A percentile compares a stretch with the other conserved stretches of the same genome.
Evolutionary conservation across 2,888 invertebrate species (phyloP).

Genomic region (Sarcophaga caerulescens): DNA sequence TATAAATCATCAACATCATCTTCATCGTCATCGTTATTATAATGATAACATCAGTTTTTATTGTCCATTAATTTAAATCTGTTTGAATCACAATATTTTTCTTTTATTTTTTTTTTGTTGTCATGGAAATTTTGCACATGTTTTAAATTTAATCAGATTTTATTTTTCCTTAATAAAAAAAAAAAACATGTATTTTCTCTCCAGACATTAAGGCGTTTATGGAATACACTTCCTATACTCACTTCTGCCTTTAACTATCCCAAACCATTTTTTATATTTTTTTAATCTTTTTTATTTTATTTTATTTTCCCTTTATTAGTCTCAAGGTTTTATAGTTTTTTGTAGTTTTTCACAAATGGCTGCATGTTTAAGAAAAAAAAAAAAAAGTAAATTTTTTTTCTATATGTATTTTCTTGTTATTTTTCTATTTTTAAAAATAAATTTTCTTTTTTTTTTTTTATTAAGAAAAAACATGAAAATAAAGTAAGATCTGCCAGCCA

Average conservation of each 20-base stretch:
- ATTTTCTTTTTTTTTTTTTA: background rate
- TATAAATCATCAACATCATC: no score
- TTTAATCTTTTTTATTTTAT: background rate
- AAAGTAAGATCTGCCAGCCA: no score
- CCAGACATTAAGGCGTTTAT: conserved; percentile 47
- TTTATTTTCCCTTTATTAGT: conserved; percentile 28
- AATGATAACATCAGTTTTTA: background rate
- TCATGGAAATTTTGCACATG: background rate
- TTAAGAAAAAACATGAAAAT: background rate
- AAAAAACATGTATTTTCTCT: background rate
- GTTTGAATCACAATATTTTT: background rate
- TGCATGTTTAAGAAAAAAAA: background rate
- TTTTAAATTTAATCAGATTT: background rate
- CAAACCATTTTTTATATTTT: no score
- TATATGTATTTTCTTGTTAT: conserved; percentile 11
- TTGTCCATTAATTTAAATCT: background rate
- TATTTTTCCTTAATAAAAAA: background rate
- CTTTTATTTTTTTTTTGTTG: background rate
- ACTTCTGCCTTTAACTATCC: no score
- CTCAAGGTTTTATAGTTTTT: conserved; percentile 40
- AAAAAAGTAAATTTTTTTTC: conserved; percentile 37
- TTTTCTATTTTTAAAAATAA: background rate
- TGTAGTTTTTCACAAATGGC: conserved; percentile 20
- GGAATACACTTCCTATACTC: background rate
- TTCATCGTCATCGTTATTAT: no score